These are phyloP conservation scores for Sitta europaea DNA, from an alignment of 2,113 vertebrate species.

Conservation along the genomic window DNA sequence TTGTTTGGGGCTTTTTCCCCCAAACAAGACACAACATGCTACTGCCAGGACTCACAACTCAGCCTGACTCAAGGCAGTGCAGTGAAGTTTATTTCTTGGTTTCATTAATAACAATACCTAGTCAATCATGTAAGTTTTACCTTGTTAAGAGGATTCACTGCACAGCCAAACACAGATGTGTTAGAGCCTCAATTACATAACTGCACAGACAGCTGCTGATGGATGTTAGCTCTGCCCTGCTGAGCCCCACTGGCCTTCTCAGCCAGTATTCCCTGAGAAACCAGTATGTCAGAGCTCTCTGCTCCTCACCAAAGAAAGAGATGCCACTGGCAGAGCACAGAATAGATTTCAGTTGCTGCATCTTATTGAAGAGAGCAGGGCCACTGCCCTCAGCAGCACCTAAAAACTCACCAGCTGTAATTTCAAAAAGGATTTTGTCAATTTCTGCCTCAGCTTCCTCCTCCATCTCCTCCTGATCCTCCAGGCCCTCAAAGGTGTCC, in stretches of 20 bases:
- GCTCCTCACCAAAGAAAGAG: background rate
- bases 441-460: conserved; percentile 93
- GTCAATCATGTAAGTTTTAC: fast-evolving
- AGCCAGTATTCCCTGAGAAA: background rate
- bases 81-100: background rate
- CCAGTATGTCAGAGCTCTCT: background rate
- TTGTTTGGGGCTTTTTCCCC: background rate
- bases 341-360: background rate
- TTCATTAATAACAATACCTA: background rate
- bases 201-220: background rate
- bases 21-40: background rate
- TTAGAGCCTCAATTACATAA: background rate
- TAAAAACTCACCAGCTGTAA: conserved; percentile 87
- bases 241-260: background rate
- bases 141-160: background rate
- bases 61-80: background rate
- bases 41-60: background rate
- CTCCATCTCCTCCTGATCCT: conserved; percentile 97
- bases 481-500: conserved; percentile 94
- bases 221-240: background rate
- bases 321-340: fast-evolving
- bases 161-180: background rate
- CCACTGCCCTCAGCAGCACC: background rate
- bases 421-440: conserved; percentile 95
- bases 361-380: background rate